A percentile compares a stretch with the other conserved stretches of the same genome.
phyloP scores from a whole-genome alignment of 2,797 vertebrate genomes.

The Syngnathus rostellatus region DNA sequence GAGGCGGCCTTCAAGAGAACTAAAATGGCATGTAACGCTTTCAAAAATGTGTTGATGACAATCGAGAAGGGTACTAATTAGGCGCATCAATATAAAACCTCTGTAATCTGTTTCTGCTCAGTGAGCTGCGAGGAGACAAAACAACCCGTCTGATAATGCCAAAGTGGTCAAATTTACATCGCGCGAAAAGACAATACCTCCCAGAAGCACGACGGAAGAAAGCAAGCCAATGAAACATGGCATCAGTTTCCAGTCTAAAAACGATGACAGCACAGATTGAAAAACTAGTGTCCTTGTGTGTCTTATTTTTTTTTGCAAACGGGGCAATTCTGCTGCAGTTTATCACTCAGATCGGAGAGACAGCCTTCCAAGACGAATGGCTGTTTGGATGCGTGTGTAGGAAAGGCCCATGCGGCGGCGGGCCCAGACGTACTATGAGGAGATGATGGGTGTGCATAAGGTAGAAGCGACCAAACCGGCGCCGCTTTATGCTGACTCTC shows the following conservation, averaged over 20 bases:
- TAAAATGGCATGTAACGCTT: neutral
- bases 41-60: neutral
- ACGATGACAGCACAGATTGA: constrained; percentile 73
- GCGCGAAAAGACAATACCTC: neutral
- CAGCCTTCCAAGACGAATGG: constrained; percentile 72
- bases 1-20: neutral
- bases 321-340: constrained; percentile 70
- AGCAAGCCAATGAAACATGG: constrained; percentile 61
- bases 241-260: constrained; percentile 67
- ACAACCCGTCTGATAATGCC: neutral
- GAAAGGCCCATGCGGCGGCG: constrained; percentile 54
- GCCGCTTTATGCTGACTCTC: constrained; percentile 77
- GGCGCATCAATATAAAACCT: constrained; percentile 8
- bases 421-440: constrained; percentile 54
- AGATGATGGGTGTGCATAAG: constrained; percentile 69
- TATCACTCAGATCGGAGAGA: constrained; percentile 73
- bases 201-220: neutral
- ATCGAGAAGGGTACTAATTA: constrained; percentile 3
- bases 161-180: constrained; percentile 22
- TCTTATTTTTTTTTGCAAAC: constrained; percentile 65
- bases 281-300: constrained; percentile 66
- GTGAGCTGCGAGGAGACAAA: constrained; percentile 1
- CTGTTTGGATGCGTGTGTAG: constrained; percentile 63
- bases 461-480: constrained; percentile 68
- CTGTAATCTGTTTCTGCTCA: constrained; percentile 6